These are phyloP conservation scores for Hafferia zeledoni DNA, from an alignment of 2,797 vertebrate species.

Conservation along the genomic window DNA sequence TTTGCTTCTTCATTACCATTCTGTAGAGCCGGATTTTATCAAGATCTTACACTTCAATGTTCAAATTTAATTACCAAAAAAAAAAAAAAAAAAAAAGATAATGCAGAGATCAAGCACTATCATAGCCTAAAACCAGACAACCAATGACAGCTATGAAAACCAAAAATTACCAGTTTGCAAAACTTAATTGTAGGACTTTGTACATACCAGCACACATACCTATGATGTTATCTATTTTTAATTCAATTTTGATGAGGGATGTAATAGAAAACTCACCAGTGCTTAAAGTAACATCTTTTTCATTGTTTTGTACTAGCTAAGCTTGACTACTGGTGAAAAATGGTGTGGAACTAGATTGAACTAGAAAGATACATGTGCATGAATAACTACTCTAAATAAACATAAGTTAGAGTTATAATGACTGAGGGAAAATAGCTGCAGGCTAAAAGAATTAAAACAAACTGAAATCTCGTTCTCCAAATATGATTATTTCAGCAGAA, in stretches of 20 bases:
- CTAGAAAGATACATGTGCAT: slow-evolving; percentile 5
- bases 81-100: neutral
- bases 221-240: slow-evolving; percentile 28
- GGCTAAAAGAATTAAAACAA: slow-evolving; percentile 8
- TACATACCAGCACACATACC: neutral
- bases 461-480: slow-evolving; percentile 3
- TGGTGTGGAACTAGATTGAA: neutral
- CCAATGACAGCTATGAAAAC: neutral
- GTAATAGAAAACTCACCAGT: slow-evolving; percentile 54
- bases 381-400: slow-evolving; percentile 47
- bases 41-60: neutral
- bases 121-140: neutral
- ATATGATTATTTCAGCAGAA: slow-evolving; percentile 48
- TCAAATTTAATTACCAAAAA: neutral
- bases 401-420: slow-evolving; percentile 13
- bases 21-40: neutral
- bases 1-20: neutral
- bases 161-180: neutral
- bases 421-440: neutral
- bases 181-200: slow-evolving; percentile 1
- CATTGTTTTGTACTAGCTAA: slow-evolving; percentile 14
- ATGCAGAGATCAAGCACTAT: neutral
- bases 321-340: slow-evolving; percentile 39
- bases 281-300: slow-evolving; percentile 41
- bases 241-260: slow-evolving; percentile 60